Evolutionary conservation across 2,888 invertebrate species (phyloP).

Genomic region (Neoitamus cyanurus): DNA sequence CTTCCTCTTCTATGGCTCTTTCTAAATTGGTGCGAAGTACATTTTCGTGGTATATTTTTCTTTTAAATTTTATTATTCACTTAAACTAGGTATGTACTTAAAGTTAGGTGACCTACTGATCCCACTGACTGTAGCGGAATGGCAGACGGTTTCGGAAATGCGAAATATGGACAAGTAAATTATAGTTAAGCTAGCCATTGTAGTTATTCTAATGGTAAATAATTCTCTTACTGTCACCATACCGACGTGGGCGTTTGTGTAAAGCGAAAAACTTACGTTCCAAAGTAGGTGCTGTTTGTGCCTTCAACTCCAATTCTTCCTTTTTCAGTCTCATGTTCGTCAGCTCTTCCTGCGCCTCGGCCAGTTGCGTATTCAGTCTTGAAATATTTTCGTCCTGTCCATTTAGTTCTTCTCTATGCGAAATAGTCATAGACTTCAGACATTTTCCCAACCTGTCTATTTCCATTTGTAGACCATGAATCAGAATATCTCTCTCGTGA

Average conservation of each 20-base stretch:
- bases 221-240: neutral
- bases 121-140: no score
- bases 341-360: constrained; percentile 59
- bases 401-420: constrained; percentile 54
- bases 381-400: constrained; percentile 58
- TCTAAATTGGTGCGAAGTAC: constrained; percentile 67
- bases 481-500: constrained; percentile 77
- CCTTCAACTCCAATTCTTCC: constrained; percentile 62
- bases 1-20: constrained; percentile 78
- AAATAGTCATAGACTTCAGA: constrained; percentile 52
- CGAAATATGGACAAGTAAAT: no score
- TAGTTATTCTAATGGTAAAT: no score
- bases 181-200: no score
- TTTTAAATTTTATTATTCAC: neutral
- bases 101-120: no score
- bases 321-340: constrained; percentile 60
- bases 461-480: constrained; percentile 83
- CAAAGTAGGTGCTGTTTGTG: constrained; percentile 66
- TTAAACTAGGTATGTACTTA: no score
- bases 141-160: no score
- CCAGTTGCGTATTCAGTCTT: constrained; percentile 59
- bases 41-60: neutral
- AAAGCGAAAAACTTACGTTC: constrained; percentile 67
- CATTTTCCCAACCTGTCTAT: constrained; percentile 54
- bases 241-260: neutral